These are phyloP conservation scores for Phyllotreta cruciferae DNA, from an alignment of 2,888 invertebrate species.

Conservation along the genomic window DNA sequence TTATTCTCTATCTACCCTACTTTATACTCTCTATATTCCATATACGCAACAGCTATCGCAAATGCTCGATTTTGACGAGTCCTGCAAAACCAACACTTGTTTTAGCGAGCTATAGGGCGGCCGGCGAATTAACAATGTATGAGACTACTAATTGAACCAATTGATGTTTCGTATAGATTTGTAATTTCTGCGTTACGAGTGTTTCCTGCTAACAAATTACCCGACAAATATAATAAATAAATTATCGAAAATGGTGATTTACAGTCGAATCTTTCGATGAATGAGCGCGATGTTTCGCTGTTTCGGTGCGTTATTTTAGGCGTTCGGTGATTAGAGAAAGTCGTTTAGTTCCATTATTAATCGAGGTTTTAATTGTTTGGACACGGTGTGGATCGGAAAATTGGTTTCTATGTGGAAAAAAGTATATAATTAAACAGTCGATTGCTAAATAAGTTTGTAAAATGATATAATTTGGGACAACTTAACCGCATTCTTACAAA, in stretches of 20 bases:
- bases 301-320: not conserved
- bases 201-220: slow-evolving; percentile 40
- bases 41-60: no score
- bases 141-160: slow-evolving; percentile 44
- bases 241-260: slow-evolving; percentile 38
- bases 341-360: slow-evolving; percentile 6
- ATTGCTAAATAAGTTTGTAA: no score
- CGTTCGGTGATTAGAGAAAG: slow-evolving; percentile 11
- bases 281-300: not conserved
- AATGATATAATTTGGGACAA: no score
- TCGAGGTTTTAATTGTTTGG: slow-evolving; percentile 8
- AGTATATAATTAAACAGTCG: not conserved
- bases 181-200: slow-evolving; percentile 35
- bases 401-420: slow-evolving; percentile 4
- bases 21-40: no score
- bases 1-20: no score
- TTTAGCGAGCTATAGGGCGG: slow-evolving; percentile 31
- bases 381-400: not conserved
- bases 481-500: no score
- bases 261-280: slow-evolving; percentile 24
- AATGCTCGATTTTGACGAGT: slow-evolving; percentile 33
- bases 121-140: slow-evolving; percentile 41
- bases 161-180: slow-evolving; percentile 43
- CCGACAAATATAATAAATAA: slow-evolving; percentile 41
- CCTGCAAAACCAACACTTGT: slow-evolving; percentile 43